Evolutionary conservation across 2,888 invertebrate genomes (phyloP), one percentile per base, ranked within the genome.

Genomic region (Emesis furor): DNA sequence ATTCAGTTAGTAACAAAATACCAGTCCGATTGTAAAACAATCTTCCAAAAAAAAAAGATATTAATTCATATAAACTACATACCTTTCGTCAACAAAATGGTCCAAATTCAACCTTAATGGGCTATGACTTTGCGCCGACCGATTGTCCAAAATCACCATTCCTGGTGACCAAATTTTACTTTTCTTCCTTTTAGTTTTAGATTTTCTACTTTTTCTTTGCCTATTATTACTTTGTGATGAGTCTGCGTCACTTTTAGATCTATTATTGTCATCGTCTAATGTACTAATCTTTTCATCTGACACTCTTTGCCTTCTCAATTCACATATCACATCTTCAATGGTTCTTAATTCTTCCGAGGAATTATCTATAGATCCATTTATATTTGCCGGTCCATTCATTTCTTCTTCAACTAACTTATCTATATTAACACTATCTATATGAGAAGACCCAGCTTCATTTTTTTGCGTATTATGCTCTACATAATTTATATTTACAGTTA

Each of bases 71-170:
- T n/a, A n/a, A n/a, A n/a, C n/a, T n/a, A n/a, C n/a, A 14, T 73
- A 97, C 97, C 95, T 94, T 77, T 95, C 96, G 87, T 97, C 96
- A 79, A 97, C 96, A 88, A 95, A 94, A 91, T 95, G 96, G 82
- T 97, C 97, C 92, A 97, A 93, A 90, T 97, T 96, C 89, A 97
- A 90, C 85, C 94, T 94, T 83, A 97, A 88, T 4, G 96, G 94
- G 83, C 90, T 92, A 84, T 93, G 95, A 55, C 86, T 92, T 81
- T 93, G 93, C 30, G 91, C 87, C 30, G 95, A 91, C 71, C 96
- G 85, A 77, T 94, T 96, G 76, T 96, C 96, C 81, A 97, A 86
- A 88, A 96, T 94, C 46, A 97, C 96, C 59, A 94, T 93, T 2
- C 95, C 94, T 0, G 95, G 95, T 51, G 96, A 95, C 96, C 96